Base-by-base conservation (phyloP, 2,113 vertebrate species). In the Alces alces region DNA sequence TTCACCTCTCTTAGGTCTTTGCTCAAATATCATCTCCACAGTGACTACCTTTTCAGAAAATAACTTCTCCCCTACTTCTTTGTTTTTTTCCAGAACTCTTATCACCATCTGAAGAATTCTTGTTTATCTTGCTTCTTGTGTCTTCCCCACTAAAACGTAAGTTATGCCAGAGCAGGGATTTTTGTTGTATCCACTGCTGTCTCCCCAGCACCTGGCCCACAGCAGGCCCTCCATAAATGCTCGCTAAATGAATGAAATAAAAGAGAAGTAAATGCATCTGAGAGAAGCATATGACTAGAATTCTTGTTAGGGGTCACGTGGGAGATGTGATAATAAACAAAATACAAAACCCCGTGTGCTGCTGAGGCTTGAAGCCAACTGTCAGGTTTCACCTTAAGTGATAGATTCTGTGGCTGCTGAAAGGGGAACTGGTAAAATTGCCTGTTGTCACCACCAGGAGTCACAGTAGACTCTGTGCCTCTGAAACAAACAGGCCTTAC, bases 391-490 rank as follows among this genome's bases (percentile, higher is more conserved):
- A 86, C 93, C 96, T 86, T 30, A 85, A 66, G 28, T 13, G 58
- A 50, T 60, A 60, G 27, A 23, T 82, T 78, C 58, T 90, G 54
- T 82, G 33, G 73, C 16, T 45, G 39, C 91, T 43, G 5, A 55
- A 87, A 79, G 79, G 91, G 52, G 45, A 98, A 73, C 64, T 92
- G 57, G 61, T 83, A 54, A 55, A 93, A 85, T 93, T 97, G 39
- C 87, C 84, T 85, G 1, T 95, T 76, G 95, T 92, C 21, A 1
- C 96, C 97, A 97, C 97, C 82, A 97, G 97, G 96, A 92, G 96
- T 96, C 97, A 96, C 95, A 87, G 73, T 95, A 39, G 79, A 60
- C 57, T 92, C 90, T 73, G 57, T 60, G 43, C 88, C 73, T 95
- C 85, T 80, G 84, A 94, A 87, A 96, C 30, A 96, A 92, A 70